These are phyloP conservation scores for Drosophila neonasuta DNA, from an alignment of 2,888 invertebrate genomes.

Conservation along the genomic window DNA sequence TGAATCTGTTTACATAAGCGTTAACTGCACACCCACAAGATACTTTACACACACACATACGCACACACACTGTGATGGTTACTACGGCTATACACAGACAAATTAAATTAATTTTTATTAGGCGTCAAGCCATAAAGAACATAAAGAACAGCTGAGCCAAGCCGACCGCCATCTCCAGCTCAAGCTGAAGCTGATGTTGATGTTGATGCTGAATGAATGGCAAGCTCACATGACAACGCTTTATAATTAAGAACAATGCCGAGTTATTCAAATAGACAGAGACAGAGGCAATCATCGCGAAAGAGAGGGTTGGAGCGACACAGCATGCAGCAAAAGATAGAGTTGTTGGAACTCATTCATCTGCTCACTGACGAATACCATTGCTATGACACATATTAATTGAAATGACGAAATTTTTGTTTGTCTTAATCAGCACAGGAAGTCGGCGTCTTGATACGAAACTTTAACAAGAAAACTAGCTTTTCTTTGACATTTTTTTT, in stretches of 20 bases:
- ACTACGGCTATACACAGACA: constrained; percentile 47
- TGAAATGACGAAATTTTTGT: constrained; percentile 48
- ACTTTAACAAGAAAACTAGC: background rate
- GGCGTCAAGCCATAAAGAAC: constrained; percentile 78
- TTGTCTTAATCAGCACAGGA: constrained; percentile 24
- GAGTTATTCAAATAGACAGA: constrained; percentile 62
- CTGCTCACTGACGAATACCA: constrained; percentile 60
- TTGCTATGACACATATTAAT: constrained; percentile 72
- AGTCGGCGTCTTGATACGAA: background rate
- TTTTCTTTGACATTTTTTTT: background rate
- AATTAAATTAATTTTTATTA: constrained; percentile 79
- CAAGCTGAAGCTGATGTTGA: constrained; percentile 13
- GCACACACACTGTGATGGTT: constrained; percentile 4
- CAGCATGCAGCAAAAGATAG: constrained; percentile 21
- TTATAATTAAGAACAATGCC: constrained; percentile 77
- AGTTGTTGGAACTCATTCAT: constrained; percentile 52
- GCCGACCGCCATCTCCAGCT: constrained; percentile 16
- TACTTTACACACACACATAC: constrained; percentile 18
- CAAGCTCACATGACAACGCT: constrained; percentile 78
- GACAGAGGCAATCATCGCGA: constrained; percentile 5
- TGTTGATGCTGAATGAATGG: constrained; percentile 61
- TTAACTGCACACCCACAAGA: constrained; percentile 68
- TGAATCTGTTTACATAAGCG: constrained; percentile 74
- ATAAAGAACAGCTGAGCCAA: constrained; percentile 72
- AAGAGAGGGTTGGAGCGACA: constrained; percentile 5